A percentile compares a stretch with the other conserved stretches of the same genome.
phyloP scores from a whole-genome alignment of 2,888 invertebrate genomes.

The Bembecia ichneumoniformis region DNA sequence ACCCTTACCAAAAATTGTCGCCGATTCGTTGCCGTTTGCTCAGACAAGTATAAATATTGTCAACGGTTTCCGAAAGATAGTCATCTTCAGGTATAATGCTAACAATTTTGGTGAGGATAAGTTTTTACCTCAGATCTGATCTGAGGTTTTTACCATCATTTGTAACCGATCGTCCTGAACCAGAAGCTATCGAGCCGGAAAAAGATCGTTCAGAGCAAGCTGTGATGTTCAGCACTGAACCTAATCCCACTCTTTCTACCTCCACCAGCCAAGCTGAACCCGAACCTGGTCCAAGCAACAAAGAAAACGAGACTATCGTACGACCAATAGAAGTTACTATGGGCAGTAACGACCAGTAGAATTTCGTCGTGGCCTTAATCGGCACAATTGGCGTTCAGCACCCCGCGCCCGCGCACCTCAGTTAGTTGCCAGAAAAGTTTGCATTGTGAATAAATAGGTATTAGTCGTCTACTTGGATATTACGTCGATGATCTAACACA shows the following conservation, averaged over 20 bases:
- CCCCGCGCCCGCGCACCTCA: too few species aligned
- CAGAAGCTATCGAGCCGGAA: conserved; percentile 9
- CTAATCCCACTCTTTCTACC: conserved; percentile 9
- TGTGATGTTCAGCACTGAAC: conserved; percentile 10
- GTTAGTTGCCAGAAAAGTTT: too few species aligned
- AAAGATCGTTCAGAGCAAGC: conserved; percentile 12
- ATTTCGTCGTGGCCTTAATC: too few species aligned
- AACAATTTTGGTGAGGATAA: conserved; percentile 11
- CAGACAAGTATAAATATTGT: conserved; percentile 12
- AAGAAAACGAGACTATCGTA: conserved; percentile 12
- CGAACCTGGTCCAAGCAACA: conserved; percentile 15
- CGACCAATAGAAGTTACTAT: too few species aligned
- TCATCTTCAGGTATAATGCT: conserved; percentile 14
- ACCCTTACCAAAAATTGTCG: conserved; percentile 13
- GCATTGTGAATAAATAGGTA: too few species aligned
- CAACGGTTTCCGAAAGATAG: conserved; percentile 13
- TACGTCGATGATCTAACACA: too few species aligned
- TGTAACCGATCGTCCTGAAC: conserved; percentile 16
- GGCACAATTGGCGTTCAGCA: too few species aligned
- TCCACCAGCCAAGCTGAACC: conserved; percentile 16
- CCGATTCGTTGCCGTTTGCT: conserved; percentile 14
- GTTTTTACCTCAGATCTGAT: too few species aligned
- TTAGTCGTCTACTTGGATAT: too few species aligned
- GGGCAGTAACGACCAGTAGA: too few species aligned
- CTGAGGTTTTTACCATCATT: conserved; percentile 16